Percentiles rank a stretch among this genome's conserved stretches.
Conservation (phyloP, 2,113 vertebrate genomes). For the Syrrhaptes paradoxus region DNA sequence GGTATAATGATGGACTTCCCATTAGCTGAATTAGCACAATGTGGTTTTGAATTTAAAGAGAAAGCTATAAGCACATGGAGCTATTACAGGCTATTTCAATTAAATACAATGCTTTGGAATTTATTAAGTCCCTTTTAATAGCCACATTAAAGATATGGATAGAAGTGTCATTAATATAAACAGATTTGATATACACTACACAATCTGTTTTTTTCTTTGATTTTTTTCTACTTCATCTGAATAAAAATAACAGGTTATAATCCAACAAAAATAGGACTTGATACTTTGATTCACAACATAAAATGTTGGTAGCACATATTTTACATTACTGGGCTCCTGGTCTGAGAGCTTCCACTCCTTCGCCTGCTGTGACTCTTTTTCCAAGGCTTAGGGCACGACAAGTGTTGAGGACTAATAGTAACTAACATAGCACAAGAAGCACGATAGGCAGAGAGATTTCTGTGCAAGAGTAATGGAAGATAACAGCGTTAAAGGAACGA, state of each 20-base stretch:
- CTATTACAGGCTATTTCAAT: neutral
- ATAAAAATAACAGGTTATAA: neutral
- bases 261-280: neutral
- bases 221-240: neutral
- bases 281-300: neutral
- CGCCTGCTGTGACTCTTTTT: neutral
- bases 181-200: neutral
- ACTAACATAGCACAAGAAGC: neutral
- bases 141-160: neutral
- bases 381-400: neutral
- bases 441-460: neutral
- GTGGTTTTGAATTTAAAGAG: neutral
- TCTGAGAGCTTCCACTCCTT: neutral
- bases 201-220: neutral
- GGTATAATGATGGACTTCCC: neutral
- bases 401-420: neutral
- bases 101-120: slow-evolving; percentile 8
- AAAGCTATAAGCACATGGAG: neutral
- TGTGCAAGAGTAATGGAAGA: neutral
- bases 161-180: neutral
- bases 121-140: neutral
- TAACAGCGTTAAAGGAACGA: neutral
- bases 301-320: neutral
- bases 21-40: slow-evolving; percentile 21
- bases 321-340: neutral